These are phyloP conservation scores for Clitarchus hookeri DNA, from an alignment of 2,888 invertebrate genomes.

Conservation along the genomic window DNA sequence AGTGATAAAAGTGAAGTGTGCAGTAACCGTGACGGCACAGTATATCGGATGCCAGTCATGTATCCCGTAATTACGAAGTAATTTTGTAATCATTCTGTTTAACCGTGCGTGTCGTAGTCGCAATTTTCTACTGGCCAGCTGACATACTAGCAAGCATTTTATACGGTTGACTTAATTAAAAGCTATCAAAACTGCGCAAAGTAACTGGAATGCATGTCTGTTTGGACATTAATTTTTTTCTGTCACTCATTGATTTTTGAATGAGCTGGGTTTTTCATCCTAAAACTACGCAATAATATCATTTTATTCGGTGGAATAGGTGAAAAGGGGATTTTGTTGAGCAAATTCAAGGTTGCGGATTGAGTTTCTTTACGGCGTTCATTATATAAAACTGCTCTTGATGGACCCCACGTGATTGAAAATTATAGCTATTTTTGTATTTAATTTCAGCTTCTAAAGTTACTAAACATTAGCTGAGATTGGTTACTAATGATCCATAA, in stretches of 20 bases:
- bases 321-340: not conserved
- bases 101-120: not conserved
- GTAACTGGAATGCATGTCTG: not conserved
- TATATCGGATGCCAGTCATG: not conserved
- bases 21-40: not conserved
- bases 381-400: not conserved
- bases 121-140: not conserved
- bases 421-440: not conserved
- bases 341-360: not conserved
- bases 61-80: not conserved
- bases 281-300: not conserved
- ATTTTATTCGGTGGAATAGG: too few relatives aligned
- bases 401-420: not conserved
- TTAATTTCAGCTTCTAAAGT: not conserved
- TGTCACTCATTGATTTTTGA: not conserved
- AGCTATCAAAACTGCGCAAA: not conserved
- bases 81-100: not conserved
- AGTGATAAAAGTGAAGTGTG: not conserved
- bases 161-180: not conserved
- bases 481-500: not conserved
- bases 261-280: not conserved
- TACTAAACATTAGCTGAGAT: not conserved
- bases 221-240: not conserved
- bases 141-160: not conserved
- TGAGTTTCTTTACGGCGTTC: not conserved